Base-by-base conservation (phyloP, 1,140 invertebrate genomes). In the Drosophila bipectinata region DNA sequence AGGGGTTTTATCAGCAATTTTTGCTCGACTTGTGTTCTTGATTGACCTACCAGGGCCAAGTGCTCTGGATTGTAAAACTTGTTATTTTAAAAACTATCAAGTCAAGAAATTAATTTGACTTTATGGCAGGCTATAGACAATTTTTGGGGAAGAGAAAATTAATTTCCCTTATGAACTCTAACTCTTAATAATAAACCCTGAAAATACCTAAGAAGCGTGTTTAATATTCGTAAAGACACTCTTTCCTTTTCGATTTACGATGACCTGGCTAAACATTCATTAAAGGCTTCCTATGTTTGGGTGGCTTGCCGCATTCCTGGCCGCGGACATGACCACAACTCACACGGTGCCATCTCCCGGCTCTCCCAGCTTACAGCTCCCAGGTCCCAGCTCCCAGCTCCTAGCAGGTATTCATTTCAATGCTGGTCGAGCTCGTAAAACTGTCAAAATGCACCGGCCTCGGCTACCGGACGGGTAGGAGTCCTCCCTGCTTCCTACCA, bases 401-500 rank as follows among this genome's bases (percentile, higher is more conserved):
- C 41, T 48, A 63, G 80, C 78, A 87, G 75, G 82, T 87, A 87
- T 87, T 87, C 83, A 87, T 87, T 87, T 87, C 82, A 87, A 69
- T 60, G 66, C 83, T 60, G 60, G 48, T 44, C 79, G 84, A 89
- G 84, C 83, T 88, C 84, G 83, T 88, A 88, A 88, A 88, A 88
- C 83, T 88, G 83, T 88, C 83, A 88, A 88, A 88, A 88, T 89
- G 79, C 83, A 88, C 84, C 83, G 83, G 83, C 84, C 79, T 60
- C 78, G 52, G 82, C 82, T 87, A 87, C 82, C 71, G 83, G 68
- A 77, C 76, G 78, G 59, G 44, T 72, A 56, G 28, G 41, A 15
- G 34, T 44, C 30, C 52, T 26, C 51, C 44, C 32, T 28, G 8
- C 7, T 18, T 21, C 26, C 26, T 28, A 28, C 26, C 26, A 28